These are phyloP conservation scores for Vanessa cardui DNA, from an alignment of 2,888 invertebrate species.

Conservation along the genomic window DNA sequence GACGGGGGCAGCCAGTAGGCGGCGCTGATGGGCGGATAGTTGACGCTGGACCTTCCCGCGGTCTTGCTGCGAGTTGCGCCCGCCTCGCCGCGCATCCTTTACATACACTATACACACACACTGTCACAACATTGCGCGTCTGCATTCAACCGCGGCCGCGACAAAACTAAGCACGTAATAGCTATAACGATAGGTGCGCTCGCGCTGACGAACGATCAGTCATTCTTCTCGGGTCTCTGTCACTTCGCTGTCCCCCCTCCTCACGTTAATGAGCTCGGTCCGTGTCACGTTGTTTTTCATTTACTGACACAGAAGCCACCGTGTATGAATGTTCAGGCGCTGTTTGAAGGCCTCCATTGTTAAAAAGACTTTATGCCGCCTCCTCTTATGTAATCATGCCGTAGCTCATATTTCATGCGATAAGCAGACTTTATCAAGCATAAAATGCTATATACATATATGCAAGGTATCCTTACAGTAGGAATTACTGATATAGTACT, in stretches of 20 bases:
- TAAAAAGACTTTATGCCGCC: neutral
- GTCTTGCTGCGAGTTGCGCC: conserved; percentile 72
- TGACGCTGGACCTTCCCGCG: conserved; percentile 60
- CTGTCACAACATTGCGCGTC: conserved; percentile 72
- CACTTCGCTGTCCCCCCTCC: conserved; percentile 48
- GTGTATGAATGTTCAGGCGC: conserved; percentile 25
- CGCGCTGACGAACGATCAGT: conserved; percentile 75
- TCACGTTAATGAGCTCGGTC: conserved; percentile 74
- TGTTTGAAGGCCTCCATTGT: conserved; percentile 29
- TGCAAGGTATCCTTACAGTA: neutral
- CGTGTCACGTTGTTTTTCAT: conserved; percentile 50
- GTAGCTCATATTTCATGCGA: conserved; percentile 13
- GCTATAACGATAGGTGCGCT: conserved; percentile 66
- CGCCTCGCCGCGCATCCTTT: conserved; percentile 79
- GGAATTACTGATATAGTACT: neutral
- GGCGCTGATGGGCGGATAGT: conserved; percentile 91
- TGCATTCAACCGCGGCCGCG: conserved; percentile 73
- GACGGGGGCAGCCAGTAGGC: conserved; percentile 93
- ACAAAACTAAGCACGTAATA: conserved; percentile 61
- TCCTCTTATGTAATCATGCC: conserved; percentile 15
- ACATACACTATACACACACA: conserved; percentile 63
- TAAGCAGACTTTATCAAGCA: conserved; percentile 8
- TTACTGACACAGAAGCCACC: conserved; percentile 38
- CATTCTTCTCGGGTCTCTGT: conserved; percentile 74
- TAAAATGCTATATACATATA: neutral